Evolutionary conservation across 2,113 vertebrate genomes (phyloP).

Genomic region (Lanius ludovicianus): DNA sequence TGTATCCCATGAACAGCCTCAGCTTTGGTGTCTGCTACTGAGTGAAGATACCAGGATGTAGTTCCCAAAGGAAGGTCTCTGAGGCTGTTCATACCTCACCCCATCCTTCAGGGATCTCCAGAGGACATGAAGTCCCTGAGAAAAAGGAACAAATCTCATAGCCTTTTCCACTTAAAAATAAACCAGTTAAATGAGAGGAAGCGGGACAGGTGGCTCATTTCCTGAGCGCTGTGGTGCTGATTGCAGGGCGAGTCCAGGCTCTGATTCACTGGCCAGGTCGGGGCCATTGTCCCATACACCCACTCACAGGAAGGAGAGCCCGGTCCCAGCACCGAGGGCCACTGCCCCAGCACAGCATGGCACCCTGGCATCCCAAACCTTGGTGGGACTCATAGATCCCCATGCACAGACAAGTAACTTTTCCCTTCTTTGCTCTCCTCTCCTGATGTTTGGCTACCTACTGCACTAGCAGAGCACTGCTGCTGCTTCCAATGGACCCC

Average conservation of each 20-base stretch:
- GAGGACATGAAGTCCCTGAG: background rate
- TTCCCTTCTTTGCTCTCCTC: background rate
- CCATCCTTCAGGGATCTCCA: background rate
- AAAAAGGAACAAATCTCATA: slow-evolving; percentile 13
- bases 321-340: fast-evolving
- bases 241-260: background rate
- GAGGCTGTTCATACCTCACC: background rate
- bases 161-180: slow-evolving; percentile 43
- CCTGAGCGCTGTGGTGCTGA: fast-evolving
- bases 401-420: background rate
- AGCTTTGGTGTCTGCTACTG: background rate
- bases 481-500: background rate
- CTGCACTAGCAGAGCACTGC: background rate
- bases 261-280: background rate
- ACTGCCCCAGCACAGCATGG: fast-evolving
- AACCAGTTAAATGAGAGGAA: slow-evolving; percentile 32
- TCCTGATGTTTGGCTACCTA: background rate
- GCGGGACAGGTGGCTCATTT: background rate
- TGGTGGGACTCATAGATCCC: fast-evolving
- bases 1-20: background rate
- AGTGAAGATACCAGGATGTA: fast-evolving
- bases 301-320: background rate
- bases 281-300: background rate
- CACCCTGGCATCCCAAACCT: background rate
- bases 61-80: background rate